phyloP scores from a whole-genome alignment of 2,888 invertebrate species.

The Nomada goodeniana region DNA sequence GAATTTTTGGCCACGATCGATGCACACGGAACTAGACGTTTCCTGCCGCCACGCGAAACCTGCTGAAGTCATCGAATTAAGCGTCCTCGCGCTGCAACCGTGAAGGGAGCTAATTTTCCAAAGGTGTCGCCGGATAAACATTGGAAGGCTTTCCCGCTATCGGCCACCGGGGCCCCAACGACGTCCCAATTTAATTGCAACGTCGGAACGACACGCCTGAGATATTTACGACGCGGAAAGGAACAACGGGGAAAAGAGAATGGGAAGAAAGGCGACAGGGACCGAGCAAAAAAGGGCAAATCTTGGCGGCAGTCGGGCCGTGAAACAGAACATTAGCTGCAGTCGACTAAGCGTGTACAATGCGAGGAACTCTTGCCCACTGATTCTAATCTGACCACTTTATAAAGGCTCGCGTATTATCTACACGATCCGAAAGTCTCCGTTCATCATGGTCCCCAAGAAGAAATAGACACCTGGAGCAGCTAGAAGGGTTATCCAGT shows the following conservation, averaged over 20 bases:
- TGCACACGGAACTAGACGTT: constrained; percentile 31
- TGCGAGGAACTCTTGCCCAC: constrained; percentile 59
- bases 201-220: not conserved
- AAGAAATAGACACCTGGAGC: not conserved
- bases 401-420: constrained; percentile 37
- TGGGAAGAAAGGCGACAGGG: not conserved
- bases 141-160: not conserved
- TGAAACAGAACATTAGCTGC: constrained; percentile 71
- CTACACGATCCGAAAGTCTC: constrained; percentile 41
- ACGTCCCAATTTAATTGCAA: constrained; percentile 32
- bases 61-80: constrained; percentile 50
- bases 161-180: not conserved
- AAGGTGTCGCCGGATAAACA: constrained; percentile 5
- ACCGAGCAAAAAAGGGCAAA: not conserved
- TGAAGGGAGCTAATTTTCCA: constrained; percentile 36
- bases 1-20: constrained; percentile 34
- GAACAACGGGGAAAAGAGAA: not conserved
- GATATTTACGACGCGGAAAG: not conserved
- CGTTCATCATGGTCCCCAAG: constrained; percentile 7
- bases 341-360: constrained; percentile 71
- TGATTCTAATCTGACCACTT: constrained; percentile 69
- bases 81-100: not conserved
- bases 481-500: constrained; percentile 42
- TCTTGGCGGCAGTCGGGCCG: constrained; percentile 12
- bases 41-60: constrained; percentile 37